phyloP scores from a whole-genome alignment of 2,113 vertebrate genomes.

The Corythornis madagascariensis region DNA sequence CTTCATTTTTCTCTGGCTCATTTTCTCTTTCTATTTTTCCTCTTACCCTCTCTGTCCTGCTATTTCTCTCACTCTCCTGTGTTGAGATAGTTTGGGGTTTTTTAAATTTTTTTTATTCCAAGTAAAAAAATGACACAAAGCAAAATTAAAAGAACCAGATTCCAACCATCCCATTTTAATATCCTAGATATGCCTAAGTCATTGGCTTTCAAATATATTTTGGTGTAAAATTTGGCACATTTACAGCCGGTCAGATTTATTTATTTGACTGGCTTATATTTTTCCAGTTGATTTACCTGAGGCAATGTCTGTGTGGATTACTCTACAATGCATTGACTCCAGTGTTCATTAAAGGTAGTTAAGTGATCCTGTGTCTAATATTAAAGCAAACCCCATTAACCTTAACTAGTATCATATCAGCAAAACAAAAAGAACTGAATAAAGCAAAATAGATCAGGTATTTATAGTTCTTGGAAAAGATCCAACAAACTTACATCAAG shows the following conservation, averaged over 20 bases:
- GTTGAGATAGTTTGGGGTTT: not conserved
- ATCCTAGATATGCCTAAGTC: constrained; percentile 54
- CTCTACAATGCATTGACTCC: constrained; percentile 38
- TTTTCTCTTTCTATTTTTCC: not conserved
- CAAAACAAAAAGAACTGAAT: constrained; percentile 67
- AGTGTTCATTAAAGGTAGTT: constrained; percentile 62
- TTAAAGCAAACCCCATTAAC: constrained; percentile 66
- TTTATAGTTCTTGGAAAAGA: constrained; percentile 55
- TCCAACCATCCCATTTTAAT: constrained; percentile 45
- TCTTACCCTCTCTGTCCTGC: not conserved
- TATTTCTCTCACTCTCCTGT: not conserved
- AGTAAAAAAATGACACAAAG: constrained; percentile 25
- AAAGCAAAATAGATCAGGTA: constrained; percentile 53
- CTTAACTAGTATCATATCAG: constrained; percentile 66
- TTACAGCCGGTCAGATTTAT: constrained; percentile 66
- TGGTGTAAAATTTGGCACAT: constrained; percentile 68
- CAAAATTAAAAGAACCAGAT: constrained; percentile 55
- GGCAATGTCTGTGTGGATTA: constrained; percentile 50
- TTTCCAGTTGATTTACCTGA: constrained; percentile 64
- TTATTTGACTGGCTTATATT: constrained; percentile 66
- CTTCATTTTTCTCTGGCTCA: not conserved
- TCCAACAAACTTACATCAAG: constrained; percentile 44
- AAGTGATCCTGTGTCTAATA: constrained; percentile 54
- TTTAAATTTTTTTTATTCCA: not conserved
- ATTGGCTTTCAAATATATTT: constrained; percentile 68